Evolutionary conservation across 2,888 invertebrate species (phyloP).

Genomic region (Yponomeuta malinellus): DNA sequence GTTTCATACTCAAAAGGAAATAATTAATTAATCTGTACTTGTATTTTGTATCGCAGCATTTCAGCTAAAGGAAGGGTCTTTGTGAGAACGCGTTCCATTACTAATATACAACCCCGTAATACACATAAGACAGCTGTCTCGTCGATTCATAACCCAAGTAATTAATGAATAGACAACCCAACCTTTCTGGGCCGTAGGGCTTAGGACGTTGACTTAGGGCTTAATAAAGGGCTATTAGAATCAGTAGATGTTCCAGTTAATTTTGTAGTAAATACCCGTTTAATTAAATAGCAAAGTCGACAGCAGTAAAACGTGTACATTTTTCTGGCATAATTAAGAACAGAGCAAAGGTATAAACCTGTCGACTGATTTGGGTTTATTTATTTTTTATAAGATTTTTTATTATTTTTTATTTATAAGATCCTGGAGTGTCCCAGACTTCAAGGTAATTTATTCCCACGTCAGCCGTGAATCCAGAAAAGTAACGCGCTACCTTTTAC

Average conservation of each 20-base stretch:
- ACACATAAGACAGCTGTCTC: background rate
- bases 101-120: background rate
- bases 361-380: too few species aligned
- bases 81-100: background rate
- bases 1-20: too few species aligned
- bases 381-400: too few species aligned
- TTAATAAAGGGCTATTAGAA: constrained; percentile 2
- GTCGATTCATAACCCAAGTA: constrained; percentile 5
- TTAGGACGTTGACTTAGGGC: background rate
- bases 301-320: too few species aligned
- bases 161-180: constrained; percentile 7
- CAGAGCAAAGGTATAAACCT: too few species aligned
- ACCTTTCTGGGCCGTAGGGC: background rate
- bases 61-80: background rate
- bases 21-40: background rate
- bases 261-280: background rate
- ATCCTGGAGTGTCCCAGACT: too few species aligned
- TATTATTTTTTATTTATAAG: too few species aligned
- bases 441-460: too few species aligned
- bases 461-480: too few species aligned
- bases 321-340: too few species aligned
- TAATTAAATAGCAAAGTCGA: too few species aligned
- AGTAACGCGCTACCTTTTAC: too few species aligned
- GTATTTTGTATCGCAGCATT: background rate
- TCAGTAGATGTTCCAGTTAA: background rate